Evolutionary conservation across 2,797 vertebrate species (phyloP).

Genomic region (Typhlichthys subterraneus): DNA sequence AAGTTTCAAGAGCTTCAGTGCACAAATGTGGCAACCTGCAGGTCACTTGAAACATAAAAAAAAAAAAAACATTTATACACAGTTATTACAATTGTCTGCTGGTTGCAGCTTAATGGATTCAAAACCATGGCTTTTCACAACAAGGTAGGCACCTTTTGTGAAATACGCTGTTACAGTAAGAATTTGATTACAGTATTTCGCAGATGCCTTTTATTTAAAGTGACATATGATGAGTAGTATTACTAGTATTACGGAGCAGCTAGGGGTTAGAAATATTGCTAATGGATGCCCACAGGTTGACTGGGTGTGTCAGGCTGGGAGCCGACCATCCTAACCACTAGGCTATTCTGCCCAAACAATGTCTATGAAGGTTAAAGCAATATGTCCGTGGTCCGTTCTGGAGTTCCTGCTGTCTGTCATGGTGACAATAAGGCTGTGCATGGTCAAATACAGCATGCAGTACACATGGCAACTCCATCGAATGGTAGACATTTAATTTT

Average conservation of each 20-base stretch:
- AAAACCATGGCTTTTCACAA: slow-evolving; percentile 27
- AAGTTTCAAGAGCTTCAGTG: slow-evolving; percentile 36
- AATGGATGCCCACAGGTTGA: too few relatives aligned
- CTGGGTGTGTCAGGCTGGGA: too few relatives aligned
- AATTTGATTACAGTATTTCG: too few relatives aligned
- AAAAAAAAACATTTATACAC: slow-evolving; percentile 19
- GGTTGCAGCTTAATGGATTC: slow-evolving; percentile 26
- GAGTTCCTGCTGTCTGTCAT: slow-evolving; percentile 34
- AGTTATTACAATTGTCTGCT: slow-evolving; percentile 21
- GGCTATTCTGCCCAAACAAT: too few relatives aligned
- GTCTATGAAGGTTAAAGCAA: slow-evolving; percentile 42
- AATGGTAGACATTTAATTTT: slow-evolving; percentile 22
- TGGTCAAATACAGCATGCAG: slow-evolving; percentile 22
- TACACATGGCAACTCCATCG: slow-evolving; percentile 35
- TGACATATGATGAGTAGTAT: too few relatives aligned
- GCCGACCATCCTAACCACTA: too few relatives aligned
- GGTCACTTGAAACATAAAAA: slow-evolving; percentile 26
- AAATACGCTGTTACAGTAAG: slow-evolving; percentile 45
- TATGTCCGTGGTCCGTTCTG: slow-evolving; percentile 36
- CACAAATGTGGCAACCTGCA: slow-evolving; percentile 30
- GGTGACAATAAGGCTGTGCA: slow-evolving; percentile 23
- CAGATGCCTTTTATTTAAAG: too few relatives aligned
- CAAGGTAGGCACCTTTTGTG: slow-evolving; percentile 26
- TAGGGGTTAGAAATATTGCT: too few relatives aligned
- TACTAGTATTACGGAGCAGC: too few relatives aligned